Base-by-base conservation (phyloP, 2,797 vertebrate species). In the Chelon auratus region DNA sequence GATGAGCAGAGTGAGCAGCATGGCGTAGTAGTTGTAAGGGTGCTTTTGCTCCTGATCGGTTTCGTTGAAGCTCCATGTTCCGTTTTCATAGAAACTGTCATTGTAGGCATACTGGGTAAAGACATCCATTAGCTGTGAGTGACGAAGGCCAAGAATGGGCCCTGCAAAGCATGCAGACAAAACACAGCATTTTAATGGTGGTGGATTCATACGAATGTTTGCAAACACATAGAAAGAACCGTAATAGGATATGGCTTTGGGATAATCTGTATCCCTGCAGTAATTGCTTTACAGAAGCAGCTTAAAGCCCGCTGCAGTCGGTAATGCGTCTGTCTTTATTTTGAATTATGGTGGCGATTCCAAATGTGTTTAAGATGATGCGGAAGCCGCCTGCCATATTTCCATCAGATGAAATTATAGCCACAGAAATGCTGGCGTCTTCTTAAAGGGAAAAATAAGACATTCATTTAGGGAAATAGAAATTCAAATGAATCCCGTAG, bases 11-110 rank as follows among this genome's bases (percentile, higher is more conserved):
- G 97, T 97, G 37, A 99, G 96, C 71, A 99, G 95, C 95, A 96
- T 96, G 89, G 98, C 98, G 0, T 99, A 99, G 93, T 98, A 99
- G 91, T 99, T 99, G 92, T 98, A 98, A 17, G 93, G 96, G 58
- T 95, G 94, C 87, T 89, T 95, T 40, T 86, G 88, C 72, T 84
- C 95, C 15, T 78, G 89, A 0, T 75, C 86, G 0, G 97, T 97
- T 5, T 83, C 85, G 4, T 99, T 99, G 93, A 95, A 87, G 65
- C 93, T 78, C 83, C 90, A 92, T 80, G 95, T 95, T 92, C 92
- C 95, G 80, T 97, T 97, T 69, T 93, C 95, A 75, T 93, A 93
- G 71, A 95, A 89, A 62, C 89, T 93, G 73, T 96, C 94, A 37
- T 97, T 96, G 87, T 95, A 96, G 95, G 94, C 95, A 93, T 96